Base-by-base conservation (phyloP, 2,797 vertebrate species). In the Mus spretus region DNA sequence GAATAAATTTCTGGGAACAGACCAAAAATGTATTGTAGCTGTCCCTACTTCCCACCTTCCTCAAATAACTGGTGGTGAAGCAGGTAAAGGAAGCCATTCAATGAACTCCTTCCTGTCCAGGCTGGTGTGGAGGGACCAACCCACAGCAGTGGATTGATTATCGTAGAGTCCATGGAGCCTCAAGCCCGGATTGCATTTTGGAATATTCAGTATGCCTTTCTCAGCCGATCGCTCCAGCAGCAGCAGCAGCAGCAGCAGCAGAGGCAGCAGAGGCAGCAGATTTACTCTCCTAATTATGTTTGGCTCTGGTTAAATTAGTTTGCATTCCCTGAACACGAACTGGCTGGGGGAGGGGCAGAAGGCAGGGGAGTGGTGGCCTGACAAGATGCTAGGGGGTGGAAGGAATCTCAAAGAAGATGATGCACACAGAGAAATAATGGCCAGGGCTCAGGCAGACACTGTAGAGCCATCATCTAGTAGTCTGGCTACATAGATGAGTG, bases 221-320 rank as follows among this genome's bases (percentile, higher is more conserved):
- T 87, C 82, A 90, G 0, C 87, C 65, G 78, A 88, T 81, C 0
- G 55, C 91, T 81, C 37, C 55, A 80, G 88, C 93, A 93, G 78
- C 74, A 47, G 74, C 59, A 79, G 87, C 22, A 61, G 59, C 61
- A 40, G 19, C 19, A 20, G 57, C 59, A 79, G 87, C 92, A 92
- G 81, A 57, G n/a, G 75, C 59, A 40, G 75, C 85, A 50, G 95
- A 61, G 93, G 83, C 86, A 90, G 95, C 91, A 97, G 96, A 98
- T 97, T 98, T 98, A 97, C 96, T 92, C 89, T 94, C 95, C 85
- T 97, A 98, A 98, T 98, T 97, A 98, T 97, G 95, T 97, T 98
- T 98, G 97, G 93, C 96, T 96, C 96, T 93, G 95, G 95, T 95
- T 98, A 98, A 98, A 98, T 98, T 96, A 97, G 96, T 96, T 97